Base-by-base conservation (phyloP, 1,140 invertebrate genomes). In the Cheumatopsyche charites region DNA sequence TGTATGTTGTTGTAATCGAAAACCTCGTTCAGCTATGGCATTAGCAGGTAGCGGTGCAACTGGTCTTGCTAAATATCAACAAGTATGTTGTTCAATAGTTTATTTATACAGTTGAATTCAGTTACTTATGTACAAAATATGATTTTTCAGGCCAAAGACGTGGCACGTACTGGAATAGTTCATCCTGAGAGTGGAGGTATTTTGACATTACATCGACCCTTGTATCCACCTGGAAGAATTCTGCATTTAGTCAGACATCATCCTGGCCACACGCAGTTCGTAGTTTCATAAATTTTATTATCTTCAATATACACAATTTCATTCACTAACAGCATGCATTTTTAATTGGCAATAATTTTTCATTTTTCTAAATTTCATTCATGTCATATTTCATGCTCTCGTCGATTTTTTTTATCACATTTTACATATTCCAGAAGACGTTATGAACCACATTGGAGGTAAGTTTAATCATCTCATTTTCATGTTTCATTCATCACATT, bases 171-270 rank as follows among this genome's bases (percentile, higher is more conserved):
- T 13, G 85, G 87, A 63, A 87, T 88, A 15, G 84, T 90, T 61
- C 87, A 92, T 82, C 87, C 91, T 4, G 90, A 91, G 77, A 89
- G 88, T 76, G 87, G 87, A 52, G 91, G 93, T 78, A 90, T 91
- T 68, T 84, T 94, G 72, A 92, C 91, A 62, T 83, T 94, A 73
- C 90, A 95, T 83, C 86, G 91, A 78, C 94, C 93, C 0, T 84
- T 97, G 0, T 96, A 91, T 82, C 93, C 93, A 45, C 94, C 95
- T 6, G 95, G 95, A 1, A 88, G 88, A 77, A 95, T 96, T 68
- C 93, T 97, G 52, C 95, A 96, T 79, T 89, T 97, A 29, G 94
- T 97, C 52, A 84, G 94, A 63, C 93, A 94, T 83, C 94, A 97
- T 86, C 92, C 93, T 17, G 91, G 88, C 67, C 89, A 90, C 78